Percentiles rank a stretch among this genome's conserved stretches.
phyloP scores from a whole-genome alignment of 2,888 invertebrate genomes.

The Diadegma fenestrale region DNA sequence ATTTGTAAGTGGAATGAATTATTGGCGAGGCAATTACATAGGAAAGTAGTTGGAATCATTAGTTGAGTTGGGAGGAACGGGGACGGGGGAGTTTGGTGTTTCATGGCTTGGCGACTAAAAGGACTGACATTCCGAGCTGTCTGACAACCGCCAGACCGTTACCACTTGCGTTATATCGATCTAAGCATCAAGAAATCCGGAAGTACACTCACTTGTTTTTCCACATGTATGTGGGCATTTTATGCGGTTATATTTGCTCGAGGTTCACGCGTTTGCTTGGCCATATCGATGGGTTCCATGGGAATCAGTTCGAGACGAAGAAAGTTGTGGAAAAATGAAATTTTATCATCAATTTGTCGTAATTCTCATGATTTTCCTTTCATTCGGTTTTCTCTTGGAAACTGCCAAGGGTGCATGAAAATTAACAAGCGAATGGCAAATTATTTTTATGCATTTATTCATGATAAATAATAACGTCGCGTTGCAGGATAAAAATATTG shows the following conservation, averaged over 20 bases:
- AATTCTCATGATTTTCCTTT: background rate
- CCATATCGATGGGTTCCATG: constrained; percentile 4
- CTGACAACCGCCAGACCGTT: constrained; percentile 44
- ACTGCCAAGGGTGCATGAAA: background rate
- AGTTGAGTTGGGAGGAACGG: background rate
- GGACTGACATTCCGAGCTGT: constrained; percentile 52
- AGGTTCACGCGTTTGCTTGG: background rate
- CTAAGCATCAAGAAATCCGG: constrained; percentile 42
- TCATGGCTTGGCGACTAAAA: background rate
- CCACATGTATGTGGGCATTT: background rate
- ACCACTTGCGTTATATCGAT: constrained; percentile 44
- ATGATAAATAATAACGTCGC: background rate
- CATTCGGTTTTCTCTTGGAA: background rate
- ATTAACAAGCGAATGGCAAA: background rate
- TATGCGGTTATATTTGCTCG: background rate
- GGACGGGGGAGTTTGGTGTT: background rate
- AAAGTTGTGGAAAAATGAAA: constrained; percentile 19
- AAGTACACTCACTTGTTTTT: constrained; percentile 35
- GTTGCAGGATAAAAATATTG: constrained; percentile 70
- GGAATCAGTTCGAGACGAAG: constrained; percentile 21
- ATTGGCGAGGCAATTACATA: constrained; percentile 51
- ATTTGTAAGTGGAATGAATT: constrained; percentile 18
- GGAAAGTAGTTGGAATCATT: constrained; percentile 45
- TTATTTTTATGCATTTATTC: background rate
- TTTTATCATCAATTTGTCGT: background rate